These are phyloP conservation scores for Seira ritae DNA, from an alignment of 2,888 invertebrate genomes.

Conservation along the genomic window DNA sequence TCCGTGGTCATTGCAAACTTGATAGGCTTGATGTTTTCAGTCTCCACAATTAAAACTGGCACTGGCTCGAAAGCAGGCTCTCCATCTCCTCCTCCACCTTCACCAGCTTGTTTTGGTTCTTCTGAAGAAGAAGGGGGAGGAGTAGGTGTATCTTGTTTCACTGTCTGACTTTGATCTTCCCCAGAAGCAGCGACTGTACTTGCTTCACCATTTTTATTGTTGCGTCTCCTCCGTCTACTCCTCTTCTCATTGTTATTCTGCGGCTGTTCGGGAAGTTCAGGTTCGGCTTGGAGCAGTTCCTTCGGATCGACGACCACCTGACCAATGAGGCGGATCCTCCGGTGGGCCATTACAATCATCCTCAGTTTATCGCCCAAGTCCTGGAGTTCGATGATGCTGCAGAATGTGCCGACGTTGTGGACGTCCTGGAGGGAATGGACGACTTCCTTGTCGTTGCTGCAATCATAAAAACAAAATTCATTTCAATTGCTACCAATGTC, in stretches of 20 bases:
- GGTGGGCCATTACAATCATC: constrained; percentile 95
- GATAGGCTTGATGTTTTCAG: constrained; percentile 92
- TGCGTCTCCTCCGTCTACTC: constrained; percentile 67
- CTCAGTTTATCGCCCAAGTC: constrained; percentile 93
- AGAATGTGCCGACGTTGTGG: constrained; percentile 95
- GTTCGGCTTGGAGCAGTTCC: constrained; percentile 38
- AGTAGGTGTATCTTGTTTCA: constrained; percentile 29
- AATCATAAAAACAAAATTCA: constrained; percentile 58
- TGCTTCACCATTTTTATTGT: constrained; percentile 45
- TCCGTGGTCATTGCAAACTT: constrained; percentile 94
- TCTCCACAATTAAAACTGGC: constrained; percentile 92
- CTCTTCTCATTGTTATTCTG: constrained; percentile 71
- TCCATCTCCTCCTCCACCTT: constrained; percentile 43
- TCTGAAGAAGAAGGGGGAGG: too few relatives aligned
- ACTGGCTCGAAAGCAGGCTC: constrained; percentile 67
- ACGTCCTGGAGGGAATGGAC: constrained; percentile 90
- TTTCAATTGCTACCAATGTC: neutral
- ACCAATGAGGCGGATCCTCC: constrained; percentile 88
- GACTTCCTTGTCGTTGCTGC: constrained; percentile 89
- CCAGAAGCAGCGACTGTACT: too few relatives aligned
- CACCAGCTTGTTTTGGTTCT: constrained; percentile 1
- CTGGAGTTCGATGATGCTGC: constrained; percentile 98
- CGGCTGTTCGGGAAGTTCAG: constrained; percentile 76
- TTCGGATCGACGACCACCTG: constrained; percentile 84
- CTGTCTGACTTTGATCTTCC: constrained; percentile 10